phyloP scores from a whole-genome alignment of 2,113 vertebrate genomes.

The Oceanites oceanicus region DNA sequence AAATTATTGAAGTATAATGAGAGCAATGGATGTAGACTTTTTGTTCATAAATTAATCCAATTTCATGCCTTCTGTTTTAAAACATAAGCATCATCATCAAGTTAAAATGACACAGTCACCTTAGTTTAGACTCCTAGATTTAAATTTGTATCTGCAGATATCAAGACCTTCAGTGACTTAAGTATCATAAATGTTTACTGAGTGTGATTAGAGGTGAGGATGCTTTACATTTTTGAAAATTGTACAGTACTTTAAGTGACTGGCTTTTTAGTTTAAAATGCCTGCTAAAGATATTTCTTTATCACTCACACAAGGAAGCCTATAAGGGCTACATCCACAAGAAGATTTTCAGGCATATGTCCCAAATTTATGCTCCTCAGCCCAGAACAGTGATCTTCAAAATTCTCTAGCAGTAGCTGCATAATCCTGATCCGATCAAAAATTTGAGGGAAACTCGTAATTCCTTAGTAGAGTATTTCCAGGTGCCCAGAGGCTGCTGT shows the following conservation, averaged over 20 bases:
- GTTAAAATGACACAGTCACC: not conserved
- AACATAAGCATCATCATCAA: not conserved
- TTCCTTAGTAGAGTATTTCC: not conserved
- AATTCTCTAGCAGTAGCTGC: not conserved
- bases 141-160: not conserved
- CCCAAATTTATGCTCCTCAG: not conserved
- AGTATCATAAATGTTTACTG: not conserved
- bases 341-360: not conserved
- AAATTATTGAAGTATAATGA: not conserved
- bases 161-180: not conserved
- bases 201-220: not conserved
- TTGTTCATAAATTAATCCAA: not conserved
- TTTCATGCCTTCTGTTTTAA: not conserved
- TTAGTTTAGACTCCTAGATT: not conserved
- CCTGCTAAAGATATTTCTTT: not conserved
- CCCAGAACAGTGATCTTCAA: not conserved
- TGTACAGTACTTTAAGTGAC: not conserved
- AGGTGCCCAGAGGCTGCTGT: not conserved
- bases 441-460: not conserved
- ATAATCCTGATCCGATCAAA: not conserved
- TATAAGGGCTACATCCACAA: not conserved
- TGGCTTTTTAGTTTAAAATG: not conserved
- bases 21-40: not conserved
- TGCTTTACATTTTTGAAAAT: not conserved
- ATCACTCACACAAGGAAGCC: not conserved